These are phyloP conservation scores for Capitulum mitella DNA, from an alignment of 2,888 invertebrate genomes.

Conservation along the genomic window DNA sequence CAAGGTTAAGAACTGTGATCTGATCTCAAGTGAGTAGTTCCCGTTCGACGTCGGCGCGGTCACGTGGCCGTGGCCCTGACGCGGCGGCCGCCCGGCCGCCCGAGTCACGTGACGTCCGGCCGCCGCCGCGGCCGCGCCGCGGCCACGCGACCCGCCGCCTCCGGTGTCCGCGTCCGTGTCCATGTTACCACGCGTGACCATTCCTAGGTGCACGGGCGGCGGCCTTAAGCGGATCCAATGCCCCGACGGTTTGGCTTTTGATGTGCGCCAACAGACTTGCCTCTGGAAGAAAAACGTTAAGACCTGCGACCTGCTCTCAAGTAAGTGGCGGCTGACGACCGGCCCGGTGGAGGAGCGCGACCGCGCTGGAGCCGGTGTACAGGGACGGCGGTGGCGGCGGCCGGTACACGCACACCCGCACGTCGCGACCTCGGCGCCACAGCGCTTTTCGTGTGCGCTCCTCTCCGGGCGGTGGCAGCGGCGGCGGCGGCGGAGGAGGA, in stretches of 20 bases:
- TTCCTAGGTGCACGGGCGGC: conserved; percentile 7
- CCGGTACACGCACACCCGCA: background rate
- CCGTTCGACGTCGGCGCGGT: background rate
- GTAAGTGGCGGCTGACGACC: background rate
- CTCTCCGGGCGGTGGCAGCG: background rate
- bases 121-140: background rate
- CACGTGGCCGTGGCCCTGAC: background rate
- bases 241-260: conserved; percentile 84
- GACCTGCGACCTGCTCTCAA: conserved; percentile 61
- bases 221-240: conserved; percentile 88
- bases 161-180: background rate
- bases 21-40: conserved; percentile 77
- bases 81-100: background rate
- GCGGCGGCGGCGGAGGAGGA: background rate
- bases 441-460: background rate
- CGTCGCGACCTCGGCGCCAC: background rate
- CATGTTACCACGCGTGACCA: background rate
- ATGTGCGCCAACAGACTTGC: conserved; percentile 90
- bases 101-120: background rate
- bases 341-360: background rate
- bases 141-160: background rate
- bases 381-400: background rate
- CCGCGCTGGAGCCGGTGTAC: background rate
- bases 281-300: conserved; percentile 92
- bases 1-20: conserved; percentile 91